These are phyloP conservation scores for Brevimyrus niger DNA, from an alignment of 2,113 vertebrate species.

Conservation along the genomic window DNA sequence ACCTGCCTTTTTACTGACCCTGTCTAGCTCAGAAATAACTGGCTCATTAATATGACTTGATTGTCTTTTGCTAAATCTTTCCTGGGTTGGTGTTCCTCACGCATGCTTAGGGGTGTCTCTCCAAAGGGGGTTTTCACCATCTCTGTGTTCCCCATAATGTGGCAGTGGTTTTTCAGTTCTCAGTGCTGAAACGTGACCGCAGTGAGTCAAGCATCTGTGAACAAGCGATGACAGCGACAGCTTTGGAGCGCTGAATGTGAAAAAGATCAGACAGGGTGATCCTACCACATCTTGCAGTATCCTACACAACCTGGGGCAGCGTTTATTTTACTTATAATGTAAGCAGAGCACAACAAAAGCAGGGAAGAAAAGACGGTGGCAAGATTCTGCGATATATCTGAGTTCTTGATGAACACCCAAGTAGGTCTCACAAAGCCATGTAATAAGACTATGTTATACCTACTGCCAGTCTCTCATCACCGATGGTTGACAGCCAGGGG, in stretches of 20 bases:
- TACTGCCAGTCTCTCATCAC: not conserved
- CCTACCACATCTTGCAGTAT: not conserved
- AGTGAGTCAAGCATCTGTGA: not conserved
- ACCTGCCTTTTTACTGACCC: not conserved
- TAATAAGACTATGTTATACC: not conserved
- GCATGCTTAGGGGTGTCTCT: not conserved
- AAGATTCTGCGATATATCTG: not conserved
- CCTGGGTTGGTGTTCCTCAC: not conserved
- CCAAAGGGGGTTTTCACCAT: not conserved
- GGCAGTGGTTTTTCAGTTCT: not conserved
- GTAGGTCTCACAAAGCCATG: not conserved
- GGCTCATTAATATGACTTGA: not conserved
- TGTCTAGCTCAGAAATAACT: not conserved
- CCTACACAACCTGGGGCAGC: not conserved
- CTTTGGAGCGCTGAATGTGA: not conserved
- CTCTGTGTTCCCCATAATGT: not conserved
- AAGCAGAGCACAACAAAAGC: not conserved
- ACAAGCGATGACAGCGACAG: not conserved
- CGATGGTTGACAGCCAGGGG: conserved; percentile 17
- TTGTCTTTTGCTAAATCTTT: not conserved
- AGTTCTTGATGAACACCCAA: not conserved
- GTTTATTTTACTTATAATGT: not conserved
- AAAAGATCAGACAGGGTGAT: not conserved
- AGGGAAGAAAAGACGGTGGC: not conserved
- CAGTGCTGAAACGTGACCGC: not conserved